Conservation (phyloP, 2,797 vertebrate genomes). For the Microcaecilia unicolor region DNA sequence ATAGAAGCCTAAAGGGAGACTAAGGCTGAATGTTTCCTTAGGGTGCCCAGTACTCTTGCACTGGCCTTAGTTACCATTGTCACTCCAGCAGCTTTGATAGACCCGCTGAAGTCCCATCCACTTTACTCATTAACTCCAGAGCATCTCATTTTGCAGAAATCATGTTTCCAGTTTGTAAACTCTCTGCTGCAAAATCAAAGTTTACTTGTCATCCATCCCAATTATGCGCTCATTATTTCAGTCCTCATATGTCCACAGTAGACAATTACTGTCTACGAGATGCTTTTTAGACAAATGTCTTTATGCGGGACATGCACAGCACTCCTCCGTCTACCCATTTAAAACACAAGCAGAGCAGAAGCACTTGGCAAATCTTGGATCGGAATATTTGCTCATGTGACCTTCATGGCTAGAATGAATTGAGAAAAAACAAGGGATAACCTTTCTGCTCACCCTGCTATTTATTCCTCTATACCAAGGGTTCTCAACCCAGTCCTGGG, state of each 20-base stretch:
- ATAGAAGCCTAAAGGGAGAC: no score
- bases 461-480: no score
- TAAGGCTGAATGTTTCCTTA: no score
- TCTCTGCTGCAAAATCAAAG: slow-evolving; percentile 10
- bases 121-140: not conserved
- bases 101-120: not conserved
- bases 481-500: no score
- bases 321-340: not conserved
- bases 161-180: no score
- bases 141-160: not conserved
- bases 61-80: not conserved
- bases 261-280: not conserved
- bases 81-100: not conserved
- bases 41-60: not conserved
- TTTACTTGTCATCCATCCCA: slow-evolving; percentile 7
- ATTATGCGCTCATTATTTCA: slow-evolving; percentile 6
- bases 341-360: slow-evolving; percentile 9
- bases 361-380: no score
- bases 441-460: no score
- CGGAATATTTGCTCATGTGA: no score
- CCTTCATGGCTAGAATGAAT: no score
- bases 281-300: slow-evolving; percentile 12
- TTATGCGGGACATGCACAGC: not conserved
- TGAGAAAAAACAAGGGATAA: no score
- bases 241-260: slow-evolving; percentile 2